Conservation (phyloP, 2,888 invertebrate species). For the Macrophya annulata region DNA sequence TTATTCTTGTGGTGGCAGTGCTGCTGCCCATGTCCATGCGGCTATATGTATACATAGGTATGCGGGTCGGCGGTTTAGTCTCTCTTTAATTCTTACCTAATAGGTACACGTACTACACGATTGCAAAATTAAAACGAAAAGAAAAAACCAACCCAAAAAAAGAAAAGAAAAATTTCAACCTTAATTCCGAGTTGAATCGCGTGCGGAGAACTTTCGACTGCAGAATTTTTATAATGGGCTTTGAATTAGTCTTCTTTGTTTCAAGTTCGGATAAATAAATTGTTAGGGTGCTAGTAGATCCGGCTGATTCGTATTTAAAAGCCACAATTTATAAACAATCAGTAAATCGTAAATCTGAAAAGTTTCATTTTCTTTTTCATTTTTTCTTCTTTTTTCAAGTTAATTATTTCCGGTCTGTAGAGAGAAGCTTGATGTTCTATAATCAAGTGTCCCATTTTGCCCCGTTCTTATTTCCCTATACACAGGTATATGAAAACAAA, state of each 20-base stretch:
- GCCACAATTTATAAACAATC: conserved; percentile 63
- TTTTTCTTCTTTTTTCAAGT: neutral
- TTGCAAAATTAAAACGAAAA: neutral
- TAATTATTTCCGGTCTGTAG: conserved; percentile 6
- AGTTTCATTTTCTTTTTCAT: too few relatives aligned
- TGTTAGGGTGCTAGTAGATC: neutral
- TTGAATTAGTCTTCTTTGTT: neutral
- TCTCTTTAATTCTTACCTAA: neutral
- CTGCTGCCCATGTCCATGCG: conserved; percentile 55
- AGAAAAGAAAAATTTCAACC: neutral
- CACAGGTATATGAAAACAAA: neutral
- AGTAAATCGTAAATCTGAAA: conserved; percentile 1
- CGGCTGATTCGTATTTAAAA: conserved; percentile 46
- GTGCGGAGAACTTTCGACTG: neutral
- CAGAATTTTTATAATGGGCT: neutral
- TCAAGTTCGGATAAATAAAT: neutral
- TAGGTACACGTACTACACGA: neutral
- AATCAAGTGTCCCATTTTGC: too few relatives aligned
- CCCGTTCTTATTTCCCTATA: too few relatives aligned
- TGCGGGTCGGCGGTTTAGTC: conserved; percentile 57
- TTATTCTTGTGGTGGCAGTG: conserved; percentile 55
- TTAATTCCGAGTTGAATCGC: neutral
- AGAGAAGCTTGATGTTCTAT: neutral
- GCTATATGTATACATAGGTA: conserved; percentile 27
- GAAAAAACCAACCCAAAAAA: too few relatives aligned